Conservation (phyloP, 2,888 invertebrate species). For the Protophormia terraenovae region DNA sequence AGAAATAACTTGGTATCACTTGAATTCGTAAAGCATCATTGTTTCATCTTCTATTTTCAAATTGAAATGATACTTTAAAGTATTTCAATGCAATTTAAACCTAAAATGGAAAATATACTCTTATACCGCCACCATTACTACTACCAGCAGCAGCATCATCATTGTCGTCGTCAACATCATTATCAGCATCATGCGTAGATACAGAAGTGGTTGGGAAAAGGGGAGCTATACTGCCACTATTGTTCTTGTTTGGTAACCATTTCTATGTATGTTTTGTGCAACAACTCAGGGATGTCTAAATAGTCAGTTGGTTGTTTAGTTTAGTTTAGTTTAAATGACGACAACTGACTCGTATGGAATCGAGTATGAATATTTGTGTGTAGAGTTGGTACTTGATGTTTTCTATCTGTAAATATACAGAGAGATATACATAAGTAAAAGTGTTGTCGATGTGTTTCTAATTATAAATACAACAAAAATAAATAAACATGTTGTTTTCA, state of each 20-base stretch:
- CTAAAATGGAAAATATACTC: conserved; percentile 26
- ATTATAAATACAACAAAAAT: neutral
- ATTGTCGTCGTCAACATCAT: conserved; percentile 18
- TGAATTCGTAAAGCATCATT: neutral
- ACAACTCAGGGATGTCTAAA: conserved; percentile 32
- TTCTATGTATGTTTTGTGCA: conserved; percentile 6
- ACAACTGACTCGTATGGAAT: neutral
- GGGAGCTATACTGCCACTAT: neutral
- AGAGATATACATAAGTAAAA: too few species aligned
- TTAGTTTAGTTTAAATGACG: conserved; percentile 25
- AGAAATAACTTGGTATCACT: neutral
- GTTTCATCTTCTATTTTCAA: neutral
- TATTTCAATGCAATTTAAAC: conserved; percentile 10
- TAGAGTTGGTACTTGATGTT: conserved; percentile 5
- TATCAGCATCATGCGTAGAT: conserved; percentile 15
- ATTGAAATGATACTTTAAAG: conserved; percentile 37
- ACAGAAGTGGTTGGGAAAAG: too few species aligned
- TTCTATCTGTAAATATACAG: conserved; percentile 2
- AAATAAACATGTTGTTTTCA: conserved; percentile 25
- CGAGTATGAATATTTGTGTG: too few species aligned
- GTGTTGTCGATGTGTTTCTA: neutral
- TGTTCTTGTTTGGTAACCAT: conserved; percentile 32
- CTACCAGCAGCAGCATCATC: neutral
- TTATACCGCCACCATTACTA: neutral
- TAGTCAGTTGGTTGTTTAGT: conserved; percentile 27